These are phyloP conservation scores for Echinometra lucunter DNA, from an alignment of 53 echinoderm and acorn worm genomes.

Conservation along the genomic window DNA sequence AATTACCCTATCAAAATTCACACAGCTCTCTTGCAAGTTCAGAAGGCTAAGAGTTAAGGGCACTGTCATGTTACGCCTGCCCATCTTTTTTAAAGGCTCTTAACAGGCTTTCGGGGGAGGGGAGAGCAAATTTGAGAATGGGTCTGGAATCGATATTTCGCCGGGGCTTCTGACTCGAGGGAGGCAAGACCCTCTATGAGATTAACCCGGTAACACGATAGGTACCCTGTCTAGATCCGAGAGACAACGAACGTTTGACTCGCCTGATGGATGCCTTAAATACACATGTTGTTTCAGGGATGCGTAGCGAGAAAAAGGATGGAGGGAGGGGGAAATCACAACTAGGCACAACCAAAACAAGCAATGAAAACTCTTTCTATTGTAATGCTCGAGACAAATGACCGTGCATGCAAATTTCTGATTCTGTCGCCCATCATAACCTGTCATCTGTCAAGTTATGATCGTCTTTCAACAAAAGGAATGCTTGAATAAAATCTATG, in stretches of 20 bases:
- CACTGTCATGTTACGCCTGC: not conserved
- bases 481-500: not conserved
- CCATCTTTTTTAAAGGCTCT: conserved; percentile 45
- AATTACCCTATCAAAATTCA: not conserved
- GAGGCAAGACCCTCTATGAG: conserved; percentile 45
- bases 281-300: conserved; percentile 70
- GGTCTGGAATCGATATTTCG: conserved; percentile 53
- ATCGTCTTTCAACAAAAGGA: not conserved
- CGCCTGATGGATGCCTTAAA: conserved; percentile 40
- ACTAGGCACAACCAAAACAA: not conserved
- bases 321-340: not conserved
- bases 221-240: not conserved
- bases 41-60: not conserved
- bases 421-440: not conserved
- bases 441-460: not conserved
- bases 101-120: not conserved
- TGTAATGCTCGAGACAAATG: conserved; percentile 5
- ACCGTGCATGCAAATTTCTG: conserved; percentile 19
- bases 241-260: conserved; percentile 14
- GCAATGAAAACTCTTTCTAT: not conserved
- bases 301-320: not conserved
- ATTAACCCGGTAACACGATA: conserved; percentile 65
- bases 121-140: conserved; percentile 55
- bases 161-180: conserved; percentile 45
- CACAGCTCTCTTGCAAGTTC: not conserved